A percentile compares a stretch with the other conserved stretches of the same genome.
Conservation (phyloP, 2,797 vertebrate genomes). For the Centroberyx gerrardi region DNA sequence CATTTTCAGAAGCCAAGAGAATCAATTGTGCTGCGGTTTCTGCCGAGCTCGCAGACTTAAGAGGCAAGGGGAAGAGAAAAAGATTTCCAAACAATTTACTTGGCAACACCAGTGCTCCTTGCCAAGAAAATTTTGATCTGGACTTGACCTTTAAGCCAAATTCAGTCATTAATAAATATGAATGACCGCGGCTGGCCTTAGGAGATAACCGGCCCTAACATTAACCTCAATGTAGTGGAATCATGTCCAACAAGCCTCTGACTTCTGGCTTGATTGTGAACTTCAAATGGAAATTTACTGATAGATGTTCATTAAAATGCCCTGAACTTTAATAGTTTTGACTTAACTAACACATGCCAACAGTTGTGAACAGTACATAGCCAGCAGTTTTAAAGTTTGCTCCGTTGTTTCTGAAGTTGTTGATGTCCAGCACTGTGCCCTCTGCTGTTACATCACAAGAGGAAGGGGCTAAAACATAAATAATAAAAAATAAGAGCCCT, state of each 20-base stretch:
- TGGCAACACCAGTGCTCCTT: neutral
- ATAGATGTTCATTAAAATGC: slow-evolving; percentile 36
- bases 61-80: slow-evolving; percentile 10
- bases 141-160: slow-evolving; percentile 52
- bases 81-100: slow-evolving; percentile 15
- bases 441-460: slow-evolving; percentile 29
- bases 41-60: slow-evolving; percentile 10
- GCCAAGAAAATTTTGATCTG: slow-evolving; percentile 32
- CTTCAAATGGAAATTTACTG: slow-evolving; percentile 40
- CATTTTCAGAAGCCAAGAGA: slow-evolving; percentile 25
- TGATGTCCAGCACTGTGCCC: slow-evolving; percentile 17
- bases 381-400: neutral
- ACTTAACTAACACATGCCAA: neutral
- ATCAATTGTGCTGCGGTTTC: slow-evolving; percentile 29
- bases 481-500: slow-evolving; percentile 21
- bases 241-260: slow-evolving; percentile 28
- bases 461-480: slow-evolving; percentile 20
- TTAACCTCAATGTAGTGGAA: slow-evolving; percentile 57
- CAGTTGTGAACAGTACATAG: neutral
- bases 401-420: slow-evolving; percentile 22
- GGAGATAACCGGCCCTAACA: slow-evolving; percentile 47
- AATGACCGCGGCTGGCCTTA: slow-evolving; percentile 40
- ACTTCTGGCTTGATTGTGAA: slow-evolving; percentile 33
- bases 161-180: slow-evolving; percentile 70
- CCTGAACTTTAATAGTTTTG: neutral